These are phyloP conservation scores for Corythornis madagascariensis DNA, from an alignment of 2,113 vertebrate genomes.

Conservation along the genomic window DNA sequence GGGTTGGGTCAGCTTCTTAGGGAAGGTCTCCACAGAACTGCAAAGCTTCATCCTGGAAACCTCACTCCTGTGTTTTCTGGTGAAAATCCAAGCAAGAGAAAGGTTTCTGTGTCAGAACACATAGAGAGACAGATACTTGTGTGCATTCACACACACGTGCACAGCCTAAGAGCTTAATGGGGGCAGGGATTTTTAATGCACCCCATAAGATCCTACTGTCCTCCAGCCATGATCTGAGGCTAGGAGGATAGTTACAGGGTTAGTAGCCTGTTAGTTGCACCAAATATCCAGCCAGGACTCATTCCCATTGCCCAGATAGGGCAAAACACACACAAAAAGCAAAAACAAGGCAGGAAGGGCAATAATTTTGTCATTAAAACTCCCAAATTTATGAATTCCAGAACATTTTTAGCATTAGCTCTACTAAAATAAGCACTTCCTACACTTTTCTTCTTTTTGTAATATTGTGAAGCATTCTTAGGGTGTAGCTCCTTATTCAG, in stretches of 20 bases:
- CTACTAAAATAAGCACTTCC: background rate
- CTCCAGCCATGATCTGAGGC: background rate
- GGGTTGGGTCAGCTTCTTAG: background rate
- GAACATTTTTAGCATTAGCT: background rate
- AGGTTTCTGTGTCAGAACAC: too few relatives aligned
- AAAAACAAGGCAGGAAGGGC: fast-evolving
- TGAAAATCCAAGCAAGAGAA: background rate
- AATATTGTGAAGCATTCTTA: background rate
- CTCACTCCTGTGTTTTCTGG: fast-evolving
- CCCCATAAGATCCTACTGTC: background rate
- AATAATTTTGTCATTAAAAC: background rate
- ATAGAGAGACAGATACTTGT: too few relatives aligned
- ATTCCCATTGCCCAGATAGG: background rate
- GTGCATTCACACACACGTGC: fast-evolving
- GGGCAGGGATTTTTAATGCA: background rate
- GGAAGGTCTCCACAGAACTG: background rate
- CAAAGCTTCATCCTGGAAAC: background rate
- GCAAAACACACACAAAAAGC: background rate
- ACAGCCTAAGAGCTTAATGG: background rate
- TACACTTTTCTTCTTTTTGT: background rate
- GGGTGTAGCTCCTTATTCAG: background rate
- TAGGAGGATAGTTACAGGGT: background rate
- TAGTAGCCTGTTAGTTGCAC: background rate
- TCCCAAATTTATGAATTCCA: background rate
- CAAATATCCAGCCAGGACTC: background rate